Base-by-base conservation (phyloP, 2,888 invertebrate genomes). In the Clusia tigrina region DNA sequence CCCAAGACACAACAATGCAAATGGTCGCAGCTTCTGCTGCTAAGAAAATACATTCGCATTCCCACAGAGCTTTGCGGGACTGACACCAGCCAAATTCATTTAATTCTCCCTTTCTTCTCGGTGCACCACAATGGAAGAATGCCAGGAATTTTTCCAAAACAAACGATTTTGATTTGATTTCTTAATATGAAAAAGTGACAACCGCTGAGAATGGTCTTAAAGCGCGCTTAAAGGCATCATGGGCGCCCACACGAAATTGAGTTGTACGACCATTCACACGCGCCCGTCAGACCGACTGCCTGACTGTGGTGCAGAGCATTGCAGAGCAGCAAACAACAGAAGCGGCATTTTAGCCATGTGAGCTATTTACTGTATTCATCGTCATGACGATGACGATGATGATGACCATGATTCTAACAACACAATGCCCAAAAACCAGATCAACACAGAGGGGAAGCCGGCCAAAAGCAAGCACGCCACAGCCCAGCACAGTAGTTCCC, bases 51-150 rank as follows among this genome's bases (percentile, higher is more conserved):
- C 56, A n/a, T n/a, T 26, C 24, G 52, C 59, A 62, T 77, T 76
- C 76, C 76, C 77, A 77, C 76, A 74, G 70, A 77, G 74, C 77
- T 77, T 76, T 73, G 58, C 26, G 18, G 25, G 58, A 63, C 26
- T 20, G 58, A 60, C 12, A 9, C 32, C 32, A 12, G 6, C 3
- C 20, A 2, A 20, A 5, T 22, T n/a, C n/a, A n/a, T n/a, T n/a
- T n/a, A n/a, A n/a, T 48, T 48, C 22, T 18, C 2, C 6, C 22
- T 48, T 48, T 18, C 5, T 18, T 48, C 32, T 6, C 18, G 15
- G 37, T 22, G 51, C n/a, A n/a, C n/a, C n/a, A n/a, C n/a, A n/a
- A n/a, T n/a, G n/a, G n/a, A n/a, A n/a, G 32, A 51, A 54, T 54
- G 54, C 54, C 24, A 46, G 46, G 46, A 24, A 24, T 46, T n/a